Percentiles rank a stretch among this genome's conserved stretches.
These are phyloP conservation scores for Drosophila sturtevanti DNA, from an alignment of 1,140 invertebrate genomes.

Conservation along the genomic window DNA sequence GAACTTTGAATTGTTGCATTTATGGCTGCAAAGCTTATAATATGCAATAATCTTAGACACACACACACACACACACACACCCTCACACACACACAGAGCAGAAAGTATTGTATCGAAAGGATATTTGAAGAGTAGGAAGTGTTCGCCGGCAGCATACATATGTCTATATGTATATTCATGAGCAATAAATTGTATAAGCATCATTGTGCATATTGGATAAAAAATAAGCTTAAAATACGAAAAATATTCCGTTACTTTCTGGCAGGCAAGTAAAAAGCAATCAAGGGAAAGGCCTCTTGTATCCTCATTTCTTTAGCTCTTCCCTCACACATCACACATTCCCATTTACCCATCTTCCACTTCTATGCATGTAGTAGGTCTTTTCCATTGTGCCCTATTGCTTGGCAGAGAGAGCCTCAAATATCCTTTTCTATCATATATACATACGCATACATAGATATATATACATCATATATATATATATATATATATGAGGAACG, in stretches of 20 bases:
- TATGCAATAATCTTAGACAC: constrained; percentile 72
- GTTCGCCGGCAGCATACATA: constrained; percentile 43
- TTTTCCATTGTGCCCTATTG: constrained; percentile 67
- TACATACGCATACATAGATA: too few species aligned
- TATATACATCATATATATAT: too few species aligned
- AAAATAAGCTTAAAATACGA: constrained; percentile 78
- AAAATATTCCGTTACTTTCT: constrained; percentile 62
- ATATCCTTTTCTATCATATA: constrained; percentile 62
- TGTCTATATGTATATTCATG: constrained; percentile 74
- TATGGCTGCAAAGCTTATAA: constrained; percentile 66
- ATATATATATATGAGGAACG: not conserved
- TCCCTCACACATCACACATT: not conserved
- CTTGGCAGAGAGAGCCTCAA: constrained; percentile 62
- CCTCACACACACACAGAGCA: too few species aligned
- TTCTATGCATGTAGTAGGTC: constrained; percentile 40
- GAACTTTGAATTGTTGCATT: constrained; percentile 55
- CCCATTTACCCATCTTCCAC: not conserved
- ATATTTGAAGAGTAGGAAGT: not conserved
- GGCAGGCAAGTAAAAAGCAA: constrained; percentile 28
- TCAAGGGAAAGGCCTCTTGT: constrained; percentile 32
- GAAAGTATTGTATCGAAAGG: not conserved
- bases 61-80: constrained; percentile 17
- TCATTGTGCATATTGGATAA: constrained; percentile 80
- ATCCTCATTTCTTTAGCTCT: constrained; percentile 7
- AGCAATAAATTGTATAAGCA: constrained; percentile 79